A percentile compares a stretch with the other conserved stretches of the same genome.
phyloP scores from a whole-genome alignment of 1,140 invertebrate species.

The Bombus breviceps region DNA sequence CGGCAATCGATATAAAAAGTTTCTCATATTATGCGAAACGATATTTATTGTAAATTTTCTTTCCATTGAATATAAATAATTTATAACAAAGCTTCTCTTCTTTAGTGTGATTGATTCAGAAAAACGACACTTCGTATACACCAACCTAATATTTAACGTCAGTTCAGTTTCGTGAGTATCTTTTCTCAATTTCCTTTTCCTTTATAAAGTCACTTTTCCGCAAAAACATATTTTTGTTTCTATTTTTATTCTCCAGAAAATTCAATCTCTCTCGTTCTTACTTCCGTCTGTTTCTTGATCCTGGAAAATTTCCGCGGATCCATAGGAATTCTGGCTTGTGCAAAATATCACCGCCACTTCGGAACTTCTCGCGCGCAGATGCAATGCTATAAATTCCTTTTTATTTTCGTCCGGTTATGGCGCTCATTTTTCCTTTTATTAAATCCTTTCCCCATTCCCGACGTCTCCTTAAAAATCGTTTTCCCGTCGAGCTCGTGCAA shows the following conservation, averaged over 20 bases:
- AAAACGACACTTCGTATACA: too few relatives aligned
- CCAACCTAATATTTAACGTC: too few relatives aligned
- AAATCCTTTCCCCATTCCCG: slow-evolving; percentile 40
- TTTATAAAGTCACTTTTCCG: neutral
- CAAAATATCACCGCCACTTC: slow-evolving; percentile 34
- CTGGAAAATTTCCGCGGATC: neutral
- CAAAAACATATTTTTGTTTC: too few relatives aligned
- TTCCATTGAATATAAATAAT: too few relatives aligned
- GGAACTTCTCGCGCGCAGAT: slow-evolving; percentile 30
- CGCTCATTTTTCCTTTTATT: slow-evolving; percentile 51
- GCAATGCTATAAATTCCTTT: slow-evolving; percentile 43
- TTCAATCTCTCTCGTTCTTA: neutral
- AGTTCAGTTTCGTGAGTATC: too few relatives aligned
- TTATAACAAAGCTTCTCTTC: too few relatives aligned
- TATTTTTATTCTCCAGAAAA: neutral
- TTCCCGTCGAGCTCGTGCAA: slow-evolving; percentile 31
- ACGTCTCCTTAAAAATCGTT: slow-evolving; percentile 51
- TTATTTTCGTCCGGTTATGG: slow-evolving; percentile 45
- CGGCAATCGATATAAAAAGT: too few relatives aligned
- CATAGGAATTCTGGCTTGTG: slow-evolving; percentile 18
- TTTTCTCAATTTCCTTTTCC: neutral
- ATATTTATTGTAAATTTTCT: too few relatives aligned
- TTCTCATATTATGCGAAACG: too few relatives aligned
- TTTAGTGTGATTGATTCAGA: too few relatives aligned
- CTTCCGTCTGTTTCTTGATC: neutral